These are phyloP conservation scores for Acanthurus leucopareius DNA, from an alignment of 2,797 vertebrate species.

Conservation along the genomic window DNA sequence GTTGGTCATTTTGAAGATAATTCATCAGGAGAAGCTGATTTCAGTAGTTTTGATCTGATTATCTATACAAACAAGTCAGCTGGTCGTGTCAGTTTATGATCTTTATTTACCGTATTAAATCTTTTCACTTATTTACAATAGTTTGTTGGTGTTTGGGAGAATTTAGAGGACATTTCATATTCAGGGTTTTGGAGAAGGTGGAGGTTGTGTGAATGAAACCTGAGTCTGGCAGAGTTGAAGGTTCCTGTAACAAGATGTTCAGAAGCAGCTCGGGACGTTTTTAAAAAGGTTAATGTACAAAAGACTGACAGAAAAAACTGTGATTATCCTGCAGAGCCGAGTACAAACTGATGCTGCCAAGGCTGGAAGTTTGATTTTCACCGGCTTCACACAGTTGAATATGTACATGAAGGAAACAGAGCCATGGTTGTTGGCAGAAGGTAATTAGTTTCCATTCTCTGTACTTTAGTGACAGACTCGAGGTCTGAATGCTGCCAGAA, in stretches of 20 bases:
- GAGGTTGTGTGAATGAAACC: background rate
- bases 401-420: too few species aligned
- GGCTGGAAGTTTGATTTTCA: conserved; percentile 5
- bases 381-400: background rate
- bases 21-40: too few species aligned
- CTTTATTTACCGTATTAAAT: background rate
- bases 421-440: background rate
- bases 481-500: background rate
- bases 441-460: background rate
- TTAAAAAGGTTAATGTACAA: background rate
- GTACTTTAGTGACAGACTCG: conserved; percentile 4
- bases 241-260: conserved; percentile 14
- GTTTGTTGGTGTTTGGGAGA: background rate
- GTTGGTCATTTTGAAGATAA: too few species aligned
- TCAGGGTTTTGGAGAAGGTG: background rate
- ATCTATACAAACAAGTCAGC: too few species aligned
- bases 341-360: background rate
- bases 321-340: background rate
- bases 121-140: background rate
- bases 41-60: too few species aligned
- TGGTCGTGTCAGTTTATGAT: too few species aligned
- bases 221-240: background rate
- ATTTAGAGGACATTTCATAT: background rate
- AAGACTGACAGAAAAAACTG: background rate
- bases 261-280: background rate